Base-by-base conservation (phyloP, 1,140 invertebrate species). In the Calliphora vicina region DNA sequence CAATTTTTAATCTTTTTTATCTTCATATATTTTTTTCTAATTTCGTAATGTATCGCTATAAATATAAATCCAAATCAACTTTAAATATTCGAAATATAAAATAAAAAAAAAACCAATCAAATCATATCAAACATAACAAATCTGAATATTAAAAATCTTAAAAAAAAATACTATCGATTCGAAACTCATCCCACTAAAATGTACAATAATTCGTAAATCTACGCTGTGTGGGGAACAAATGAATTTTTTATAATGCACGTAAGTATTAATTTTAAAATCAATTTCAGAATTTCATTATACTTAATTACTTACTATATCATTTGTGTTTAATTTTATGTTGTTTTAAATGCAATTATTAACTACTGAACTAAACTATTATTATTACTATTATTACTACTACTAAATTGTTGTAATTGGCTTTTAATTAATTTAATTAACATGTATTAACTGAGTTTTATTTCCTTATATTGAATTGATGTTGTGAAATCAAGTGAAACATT, bases 251-350 rank as follows among this genome's bases (percentile, higher is more conserved):
- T 23, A 67, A 67, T 67, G n/a, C n/a, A 76, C 15, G 26, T 76
- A 76, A 76, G 35, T 42, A 76, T 12, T 72, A 20, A 10, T 35
- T 10, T 35, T 35, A 29, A 76, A 76, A n/a, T 17, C 26, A 35
- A 76, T 29, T 29, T 76, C 35, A 35, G 73, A 76, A 35, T 29
- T 35, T 42, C 26, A 76, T 35, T 20, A 76, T 35, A 35, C n/a
- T 25, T 72, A 35, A 35, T 35, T 35, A 35, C 29, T 35, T 35
- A 35, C 5, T 35, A 27, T 27, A 72, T 72, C 12, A 25, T 76
- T 76, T 76, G 73, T 42, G 26, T 76, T 76, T 35, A 27, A 76
- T 42, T 76, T 76, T 76, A 35, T 76, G 35, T 35, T 35, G 35
- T 76, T 35, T 10, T 73, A 74, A 76, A n/a, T 76, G 5, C 35